Evolutionary conservation across 2,113 vertebrate genomes (phyloP), one percentile per base, ranked within the genome.

Genomic region (Notarius quadriscutis): DNA sequence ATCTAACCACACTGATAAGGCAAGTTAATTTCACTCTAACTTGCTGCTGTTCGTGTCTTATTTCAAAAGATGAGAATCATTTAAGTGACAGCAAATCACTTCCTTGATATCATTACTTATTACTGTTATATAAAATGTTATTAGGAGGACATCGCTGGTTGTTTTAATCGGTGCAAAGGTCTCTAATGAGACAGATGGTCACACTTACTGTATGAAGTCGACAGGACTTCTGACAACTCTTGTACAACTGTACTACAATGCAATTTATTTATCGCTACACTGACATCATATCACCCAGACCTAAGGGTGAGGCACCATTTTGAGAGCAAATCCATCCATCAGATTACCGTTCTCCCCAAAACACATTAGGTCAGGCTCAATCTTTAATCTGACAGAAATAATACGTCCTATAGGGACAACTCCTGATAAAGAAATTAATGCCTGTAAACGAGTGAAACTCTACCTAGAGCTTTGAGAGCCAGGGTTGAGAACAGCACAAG

Each of bases 401-500:
- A 27, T 17, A 53, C 8, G 11, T 48, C 11, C 3, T 58, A 25
- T 22, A 74, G 17, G 41, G 20, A 14, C 17, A 8, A 51, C 65
- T 11, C 6, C 1, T 75, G 53, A n/a, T 62, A 41, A 85, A 1
- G 9, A 65, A 67, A 60, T 25, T 48, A 72, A 8, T 18, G 20
- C 60, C 41, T 62, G 72, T 71, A 50, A 78, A 25, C 60, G 15
- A 72, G n/a, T 67, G 11, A 50, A 41, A 53, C 10, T 95, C 92
- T 89, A 98, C 98, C 98, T 67, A 98, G 91, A 0, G 96, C 94
- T 87, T 99, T 99, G 58, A 99, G 96, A 12, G 98, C 94, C 65
- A 99, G 92, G 0, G 96, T 94, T 69, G 96, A 97, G 92, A 98
- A 97, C 51, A 99, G 95, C 50, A 96, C 95, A 48, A 99, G 96